Percentiles rank a stretch among this genome's conserved stretches.
Conservation (phyloP, 2,888 invertebrate species). For the Latrodectus hesperus region DNA sequence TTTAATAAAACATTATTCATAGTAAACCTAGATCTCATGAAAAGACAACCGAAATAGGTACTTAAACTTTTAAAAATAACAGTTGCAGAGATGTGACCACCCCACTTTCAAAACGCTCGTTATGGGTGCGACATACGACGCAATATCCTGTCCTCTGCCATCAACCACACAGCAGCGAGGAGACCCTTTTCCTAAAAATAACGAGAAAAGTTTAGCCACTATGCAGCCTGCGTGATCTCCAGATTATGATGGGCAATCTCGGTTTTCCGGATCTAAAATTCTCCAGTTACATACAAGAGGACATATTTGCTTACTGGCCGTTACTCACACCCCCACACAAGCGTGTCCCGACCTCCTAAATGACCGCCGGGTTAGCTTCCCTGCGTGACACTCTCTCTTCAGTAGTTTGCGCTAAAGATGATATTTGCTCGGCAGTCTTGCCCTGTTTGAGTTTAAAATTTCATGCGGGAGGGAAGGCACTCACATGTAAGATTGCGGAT, state of each 20-base stretch:
- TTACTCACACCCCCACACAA: conserved; percentile 13
- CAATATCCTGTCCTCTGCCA: not conserved
- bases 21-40: too few species aligned
- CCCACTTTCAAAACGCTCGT: not conserved
- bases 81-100: not conserved
- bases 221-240: conserved; percentile 11
- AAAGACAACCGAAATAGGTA: not conserved
- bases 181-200: not conserved
- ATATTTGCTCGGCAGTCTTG: conserved; percentile 32
- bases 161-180: not conserved
- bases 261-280: conserved; percentile 10
- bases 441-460: conserved; percentile 55
- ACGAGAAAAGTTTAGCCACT: conserved; percentile 42
- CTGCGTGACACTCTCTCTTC: not conserved
- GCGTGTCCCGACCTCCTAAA: conserved; percentile 6
- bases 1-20: too few species aligned
- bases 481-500: not conserved
- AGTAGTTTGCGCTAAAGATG: conserved; percentile 30
- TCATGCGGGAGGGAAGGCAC: conserved; percentile 21
- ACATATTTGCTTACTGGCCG: conserved; percentile 53
- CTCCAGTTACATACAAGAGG: conserved; percentile 39
- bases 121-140: not conserved
- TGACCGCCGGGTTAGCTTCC: conserved; percentile 36
- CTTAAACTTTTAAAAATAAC: not conserved
- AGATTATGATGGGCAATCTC: conserved; percentile 47